Conservation (phyloP, 2,797 vertebrate genomes). For the Lithobates pipiens region DNA sequence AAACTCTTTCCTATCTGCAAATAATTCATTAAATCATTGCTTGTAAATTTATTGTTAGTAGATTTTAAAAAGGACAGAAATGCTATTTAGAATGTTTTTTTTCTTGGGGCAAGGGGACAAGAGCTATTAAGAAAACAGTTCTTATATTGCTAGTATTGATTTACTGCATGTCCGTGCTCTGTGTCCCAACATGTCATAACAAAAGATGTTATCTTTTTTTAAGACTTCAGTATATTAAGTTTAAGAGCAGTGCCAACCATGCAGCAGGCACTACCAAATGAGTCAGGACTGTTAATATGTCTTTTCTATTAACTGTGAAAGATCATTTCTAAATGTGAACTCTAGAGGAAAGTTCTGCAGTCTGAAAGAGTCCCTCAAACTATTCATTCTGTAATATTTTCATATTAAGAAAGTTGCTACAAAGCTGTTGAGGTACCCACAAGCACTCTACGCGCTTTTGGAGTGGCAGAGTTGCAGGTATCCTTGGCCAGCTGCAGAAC, state of each 20-base stretch:
- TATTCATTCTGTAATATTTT: neutral
- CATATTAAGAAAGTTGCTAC: neutral
- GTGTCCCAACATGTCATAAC: conserved; percentile 4
- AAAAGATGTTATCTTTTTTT: neutral
- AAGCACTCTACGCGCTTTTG: neutral
- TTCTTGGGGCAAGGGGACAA: neutral
- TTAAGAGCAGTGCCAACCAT: conserved; percentile 17
- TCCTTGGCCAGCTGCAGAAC: neutral
- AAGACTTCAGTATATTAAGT: conserved; percentile 27
- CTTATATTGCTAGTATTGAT: conserved; percentile 10
- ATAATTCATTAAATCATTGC: conserved; percentile 62
- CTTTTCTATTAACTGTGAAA: conserved; percentile 44
- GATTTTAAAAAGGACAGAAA: conserved; percentile 67
- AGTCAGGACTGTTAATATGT: neutral
- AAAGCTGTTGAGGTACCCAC: neutral
- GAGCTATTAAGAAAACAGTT: neutral
- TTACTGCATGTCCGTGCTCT: conserved; percentile 7
- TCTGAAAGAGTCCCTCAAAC: conserved; percentile 13
- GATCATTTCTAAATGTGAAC: conserved; percentile 25
- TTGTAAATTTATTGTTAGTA: conserved; percentile 69
- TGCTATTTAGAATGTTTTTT: conserved; percentile 35
- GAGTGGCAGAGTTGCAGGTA: neutral
- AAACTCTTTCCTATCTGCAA: conserved; percentile 21
- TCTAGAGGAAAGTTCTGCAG: neutral
- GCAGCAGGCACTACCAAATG: neutral